phyloP scores from a whole-genome alignment of 2,797 vertebrate species.

The Bovichtus diacanthus region DNA sequence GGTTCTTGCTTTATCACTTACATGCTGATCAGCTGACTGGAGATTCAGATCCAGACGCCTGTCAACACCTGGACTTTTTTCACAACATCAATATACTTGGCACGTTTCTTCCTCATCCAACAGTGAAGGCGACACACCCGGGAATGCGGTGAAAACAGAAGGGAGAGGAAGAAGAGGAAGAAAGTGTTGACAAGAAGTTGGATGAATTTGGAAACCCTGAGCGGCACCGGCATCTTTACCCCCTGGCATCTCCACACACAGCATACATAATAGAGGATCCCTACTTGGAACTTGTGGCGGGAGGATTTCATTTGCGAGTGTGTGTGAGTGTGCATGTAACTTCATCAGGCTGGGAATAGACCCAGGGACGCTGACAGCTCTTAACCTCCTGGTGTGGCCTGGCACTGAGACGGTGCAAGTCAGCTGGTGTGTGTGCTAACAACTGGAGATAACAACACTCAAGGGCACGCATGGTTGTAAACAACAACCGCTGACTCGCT shows the following conservation, averaged over 20 bases:
- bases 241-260: slow-evolving; percentile 7
- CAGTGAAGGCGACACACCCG: neutral
- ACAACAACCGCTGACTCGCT: slow-evolving; percentile 52
- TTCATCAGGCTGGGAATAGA: slow-evolving; percentile 64
- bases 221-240: neutral
- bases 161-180: slow-evolving; percentile 3
- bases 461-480: slow-evolving; percentile 45
- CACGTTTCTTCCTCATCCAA: neutral
- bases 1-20: slow-evolving; percentile 15
- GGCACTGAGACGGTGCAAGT: slow-evolving; percentile 25
- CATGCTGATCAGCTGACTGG: slow-evolving; percentile 45
- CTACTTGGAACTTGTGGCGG: slow-evolving; percentile 29
- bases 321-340: slow-evolving; percentile 50
- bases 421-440: slow-evolving; percentile 49
- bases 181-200: slow-evolving; percentile 15
- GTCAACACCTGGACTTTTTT: slow-evolving; percentile 30
- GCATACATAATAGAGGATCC: slow-evolving; percentile 15
- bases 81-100: neutral
- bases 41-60: slow-evolving; percentile 12
- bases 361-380: slow-evolving; percentile 32
- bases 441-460: slow-evolving; percentile 51
- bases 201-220: slow-evolving; percentile 7
- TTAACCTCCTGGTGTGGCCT: slow-evolving; percentile 30
- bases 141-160: neutral
- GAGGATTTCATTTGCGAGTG: slow-evolving; percentile 35